phyloP scores from a whole-genome alignment of 2,888 invertebrate species.

The Nesidiocoris tenuis region DNA sequence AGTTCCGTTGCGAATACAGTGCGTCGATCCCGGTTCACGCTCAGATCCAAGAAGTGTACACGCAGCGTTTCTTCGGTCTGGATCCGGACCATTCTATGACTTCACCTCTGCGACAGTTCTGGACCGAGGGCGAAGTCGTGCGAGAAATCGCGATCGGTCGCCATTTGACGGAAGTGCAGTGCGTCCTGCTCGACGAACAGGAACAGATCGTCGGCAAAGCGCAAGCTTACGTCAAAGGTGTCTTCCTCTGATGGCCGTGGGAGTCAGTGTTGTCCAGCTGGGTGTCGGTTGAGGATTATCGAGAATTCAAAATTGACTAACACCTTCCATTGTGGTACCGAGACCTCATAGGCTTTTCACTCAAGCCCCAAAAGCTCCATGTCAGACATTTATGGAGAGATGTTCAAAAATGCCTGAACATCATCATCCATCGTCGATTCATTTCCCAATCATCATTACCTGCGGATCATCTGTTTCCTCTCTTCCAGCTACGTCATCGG shows the following conservation, averaged over 20 bases:
- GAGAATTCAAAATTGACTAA: no score
- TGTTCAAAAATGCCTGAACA: no score
- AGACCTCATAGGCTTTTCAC: no score
- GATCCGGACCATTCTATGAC: not conserved
- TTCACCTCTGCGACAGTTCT: not conserved
- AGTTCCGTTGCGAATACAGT: conserved; percentile 30
- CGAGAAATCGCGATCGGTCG: not conserved
- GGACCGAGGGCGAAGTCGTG: not conserved
- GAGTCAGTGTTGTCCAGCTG: not conserved
- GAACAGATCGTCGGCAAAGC: conserved; percentile 14
- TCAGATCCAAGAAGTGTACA: conserved; percentile 25
- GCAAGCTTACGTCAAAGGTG: conserved; percentile 25
- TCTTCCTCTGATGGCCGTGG: not conserved
- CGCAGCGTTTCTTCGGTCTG: not conserved
- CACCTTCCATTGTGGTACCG: no score
- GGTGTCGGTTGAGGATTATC: not conserved
- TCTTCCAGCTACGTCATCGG: no score
- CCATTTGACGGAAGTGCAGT: not conserved
- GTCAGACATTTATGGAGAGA: no score
- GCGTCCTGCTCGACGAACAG: conserved; percentile 14
- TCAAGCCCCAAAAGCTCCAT: no score
- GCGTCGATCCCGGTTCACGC: conserved; percentile 1
- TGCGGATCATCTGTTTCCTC: no score
- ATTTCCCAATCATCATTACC: no score
- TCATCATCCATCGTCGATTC: no score